These are phyloP conservation scores for Orchestia grillus DNA, from an alignment of 1,140 invertebrate species.

Conservation along the genomic window DNA sequence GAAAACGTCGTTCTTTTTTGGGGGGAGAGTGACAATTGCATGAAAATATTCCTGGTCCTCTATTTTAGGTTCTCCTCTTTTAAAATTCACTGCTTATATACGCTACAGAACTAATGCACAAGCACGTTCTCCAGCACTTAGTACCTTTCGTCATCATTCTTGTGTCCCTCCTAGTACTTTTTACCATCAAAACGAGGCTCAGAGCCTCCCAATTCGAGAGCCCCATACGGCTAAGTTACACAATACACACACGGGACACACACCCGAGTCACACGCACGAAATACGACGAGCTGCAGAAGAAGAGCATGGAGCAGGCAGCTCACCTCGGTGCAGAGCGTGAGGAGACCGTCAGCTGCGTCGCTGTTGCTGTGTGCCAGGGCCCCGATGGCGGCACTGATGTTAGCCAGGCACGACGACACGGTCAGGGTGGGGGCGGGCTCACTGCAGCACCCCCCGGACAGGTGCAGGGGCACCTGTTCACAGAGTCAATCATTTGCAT, in stretches of 20 bases:
- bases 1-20: not conserved
- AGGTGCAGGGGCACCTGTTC: slow-evolving; percentile 62
- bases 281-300: not conserved
- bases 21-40: no score
- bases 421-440: not conserved
- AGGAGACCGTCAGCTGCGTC: slow-evolving; percentile 75
- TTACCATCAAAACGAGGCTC: no score
- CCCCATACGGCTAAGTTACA: not conserved
- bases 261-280: no score
- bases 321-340: slow-evolving; percentile 77
- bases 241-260: not conserved
- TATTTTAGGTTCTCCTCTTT: not conserved
- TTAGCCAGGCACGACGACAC: slow-evolving; percentile 73
- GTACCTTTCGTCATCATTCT: no score
- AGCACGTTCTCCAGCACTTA: no score
- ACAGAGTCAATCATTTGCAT: not conserved
- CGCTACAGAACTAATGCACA: not conserved
- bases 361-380: slow-evolving; percentile 75
- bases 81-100: not conserved
- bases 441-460: slow-evolving; percentile 57
- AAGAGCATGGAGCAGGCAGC: not conserved
- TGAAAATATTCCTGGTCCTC: not conserved
- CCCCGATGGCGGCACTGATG: slow-evolving; percentile 75
- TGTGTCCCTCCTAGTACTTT: no score
- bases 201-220: not conserved